Evolutionary conservation across 2,797 vertebrate species (phyloP).

Genomic region (Siniperca undulata): DNA sequence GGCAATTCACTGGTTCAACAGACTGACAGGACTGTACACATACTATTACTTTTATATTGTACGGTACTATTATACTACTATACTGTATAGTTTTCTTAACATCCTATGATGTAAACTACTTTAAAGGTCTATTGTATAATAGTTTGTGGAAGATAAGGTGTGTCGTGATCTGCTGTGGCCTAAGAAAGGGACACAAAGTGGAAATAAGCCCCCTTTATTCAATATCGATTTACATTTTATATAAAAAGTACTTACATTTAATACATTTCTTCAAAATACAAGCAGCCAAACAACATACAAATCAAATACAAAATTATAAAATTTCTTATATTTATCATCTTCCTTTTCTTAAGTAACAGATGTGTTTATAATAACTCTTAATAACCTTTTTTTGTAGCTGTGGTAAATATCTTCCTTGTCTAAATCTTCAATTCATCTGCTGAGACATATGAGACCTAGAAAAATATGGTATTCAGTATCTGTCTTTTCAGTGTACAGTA

Average conservation of each 20-base stretch:
- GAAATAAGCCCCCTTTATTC: slow-evolving; percentile 91
- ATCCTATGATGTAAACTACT: neutral
- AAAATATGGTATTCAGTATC: slow-evolving; percentile 83
- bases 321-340: slow-evolving; percentile 88
- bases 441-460: slow-evolving; percentile 77
- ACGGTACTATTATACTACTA: neutral
- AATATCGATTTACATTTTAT: slow-evolving; percentile 90
- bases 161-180: neutral
- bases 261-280: slow-evolving; percentile 92
- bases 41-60: neutral
- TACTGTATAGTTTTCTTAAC: neutral
- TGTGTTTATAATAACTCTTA: slow-evolving; percentile 80
- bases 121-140: neutral
- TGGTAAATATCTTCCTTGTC: slow-evolving; percentile 74
- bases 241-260: slow-evolving; percentile 92
- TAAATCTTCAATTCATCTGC: slow-evolving; percentile 68
- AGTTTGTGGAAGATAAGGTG: neutral
- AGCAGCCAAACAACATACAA: slow-evolving; percentile 91
- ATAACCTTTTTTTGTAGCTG: slow-evolving; percentile 68
- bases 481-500: slow-evolving; percentile 80
- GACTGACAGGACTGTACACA: neutral
- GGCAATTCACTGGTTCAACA: slow-evolving; percentile 4
- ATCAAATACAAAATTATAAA: slow-evolving; percentile 93
- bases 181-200: slow-evolving; percentile 57
- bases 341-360: slow-evolving; percentile 81